Base-by-base conservation (phyloP, 2,888 invertebrate genomes). In the Antitype chi region DNA sequence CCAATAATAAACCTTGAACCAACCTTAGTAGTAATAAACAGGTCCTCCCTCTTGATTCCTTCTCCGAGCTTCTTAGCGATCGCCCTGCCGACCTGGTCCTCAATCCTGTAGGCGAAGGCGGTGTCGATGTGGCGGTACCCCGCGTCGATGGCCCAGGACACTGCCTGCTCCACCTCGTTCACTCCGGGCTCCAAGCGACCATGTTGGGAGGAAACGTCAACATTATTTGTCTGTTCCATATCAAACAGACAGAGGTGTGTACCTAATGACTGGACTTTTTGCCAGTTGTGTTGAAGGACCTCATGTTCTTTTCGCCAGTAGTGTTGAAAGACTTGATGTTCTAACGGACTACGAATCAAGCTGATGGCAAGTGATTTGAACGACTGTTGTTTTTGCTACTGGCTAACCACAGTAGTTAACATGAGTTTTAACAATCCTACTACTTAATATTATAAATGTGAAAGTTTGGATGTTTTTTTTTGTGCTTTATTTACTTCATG, bases 71-170 rank as follows among this genome's bases (percentile, higher is more conserved):
- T 96, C 67, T 90, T 91, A 38, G 90, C 88, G 13, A 97, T 78
- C 0, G 94, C 97, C 25, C 92, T 88, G 0, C 97, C 97, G 49
- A 97, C 95, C 90, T 97, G 97, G 59, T 93, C 90, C 80, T 97
- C 97, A n/a, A 97, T 95, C 64, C 93, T 94, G 92, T 98, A 97
- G 3, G 94, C 92, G 92, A 94, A 96, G 0, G 98, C 98, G 69
- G 97, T 97, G 91, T 98, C 98, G 67, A 98, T 95, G 89, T 97
- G 97, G 0, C 97, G 94, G 91, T 98, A 98, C 0, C 98, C 98
- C 1, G 95, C 95, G 32, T 97, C 97, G 1, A 98, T 93, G 0
- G 97, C 97, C 89, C 96, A 94, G 53, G 93, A 88, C 2, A 97
- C 96, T 0, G 97, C 97, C 38, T 94, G 90, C 60, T 94, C 94